phyloP scores from a whole-genome alignment of 2,113 vertebrate species.

The Rhadina sibilatrix region DNA sequence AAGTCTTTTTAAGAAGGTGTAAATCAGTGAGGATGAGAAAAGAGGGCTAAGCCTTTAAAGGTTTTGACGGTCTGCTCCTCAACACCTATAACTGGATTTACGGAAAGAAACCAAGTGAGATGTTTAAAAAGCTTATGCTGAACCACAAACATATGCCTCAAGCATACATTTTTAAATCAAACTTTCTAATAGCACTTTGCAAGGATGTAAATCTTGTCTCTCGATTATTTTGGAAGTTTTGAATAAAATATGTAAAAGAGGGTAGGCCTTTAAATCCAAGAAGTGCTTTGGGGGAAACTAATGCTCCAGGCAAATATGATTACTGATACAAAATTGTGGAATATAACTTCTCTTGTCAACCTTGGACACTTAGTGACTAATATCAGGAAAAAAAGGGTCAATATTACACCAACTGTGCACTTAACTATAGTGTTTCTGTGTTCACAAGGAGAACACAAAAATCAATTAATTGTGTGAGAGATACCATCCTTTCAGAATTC shows the following conservation, averaged over 20 bases:
- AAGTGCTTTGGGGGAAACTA: background rate
- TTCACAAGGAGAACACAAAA: slow-evolving; percentile 44
- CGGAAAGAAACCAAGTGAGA: slow-evolving; percentile 23
- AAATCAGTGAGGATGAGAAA: slow-evolving; percentile 20
- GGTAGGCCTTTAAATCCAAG: background rate
- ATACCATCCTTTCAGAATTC: slow-evolving; percentile 44
- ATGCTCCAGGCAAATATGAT: background rate
- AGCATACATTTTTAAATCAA: background rate
- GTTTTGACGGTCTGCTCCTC: background rate
- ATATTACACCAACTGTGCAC: slow-evolving; percentile 48
- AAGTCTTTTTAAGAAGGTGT: slow-evolving; percentile 20
- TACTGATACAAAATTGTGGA: slow-evolving; percentile 21
- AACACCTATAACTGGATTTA: slow-evolving; percentile 29
- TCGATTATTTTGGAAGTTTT: slow-evolving; percentile 12
- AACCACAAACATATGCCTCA: slow-evolving; percentile 3
- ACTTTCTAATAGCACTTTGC: background rate
- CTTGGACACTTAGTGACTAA: slow-evolving; percentile 60
- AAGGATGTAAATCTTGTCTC: background rate
- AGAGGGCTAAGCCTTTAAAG: slow-evolving; percentile 34
- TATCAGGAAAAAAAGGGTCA: slow-evolving; percentile 63
- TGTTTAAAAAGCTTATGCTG: slow-evolving; percentile 41
- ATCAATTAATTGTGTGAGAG: slow-evolving; percentile 54
- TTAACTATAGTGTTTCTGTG: slow-evolving; percentile 36
- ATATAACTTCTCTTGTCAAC: slow-evolving; percentile 60
- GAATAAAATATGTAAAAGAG: background rate